Base-by-base conservation (phyloP, 2,797 vertebrate genomes). In the Mallotus villosus region DNA sequence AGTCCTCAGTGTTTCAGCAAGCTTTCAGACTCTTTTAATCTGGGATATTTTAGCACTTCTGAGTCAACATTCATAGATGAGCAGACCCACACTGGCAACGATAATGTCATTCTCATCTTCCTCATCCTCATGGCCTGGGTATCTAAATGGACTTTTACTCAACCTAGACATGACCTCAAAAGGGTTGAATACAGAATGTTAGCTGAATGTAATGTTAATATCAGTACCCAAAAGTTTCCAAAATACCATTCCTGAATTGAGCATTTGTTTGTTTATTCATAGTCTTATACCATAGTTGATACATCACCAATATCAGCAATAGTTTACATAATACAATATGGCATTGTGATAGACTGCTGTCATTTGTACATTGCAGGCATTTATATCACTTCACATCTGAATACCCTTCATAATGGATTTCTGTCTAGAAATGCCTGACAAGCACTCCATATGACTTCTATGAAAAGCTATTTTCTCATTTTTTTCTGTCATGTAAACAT, bases 1-100 rank as follows among this genome's bases (percentile, higher is more conserved):
- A 79, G 74, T 86, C 72, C 68, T 57, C 74, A 68, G 65, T 81
- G 81, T 80, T 79, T 81, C 82, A 80, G 70, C 76, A 77, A 81
- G 76, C 80, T 74, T 70, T 76, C 73, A 63, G 64, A 68, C 71
- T 78, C 76, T 79, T 77, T 74, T 78, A 46, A 80, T 78, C 71
- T 73, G 74, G 58, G 59, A 68, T 71, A 46, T 46, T 46, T 46
- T 46, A 46, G 11, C 41, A 46, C 12, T 14, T 46, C 41, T 46
- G 41, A 12, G 41, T 46, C 41, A 46, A 46, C 41, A 46, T 46
- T 14, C 41, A 46, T 46, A 46, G 41, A 46, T 46, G 41, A 46
- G 41, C 41, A 46, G 41, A 46, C 41, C 12, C 41, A 46, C 12
- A 14, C 12, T 12, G 9, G 41, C 41, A 14, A 14, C 2, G 9